These are phyloP conservation scores for Chrysina gloriosa DNA, from an alignment of 2,888 invertebrate species.

Conservation along the genomic window DNA sequence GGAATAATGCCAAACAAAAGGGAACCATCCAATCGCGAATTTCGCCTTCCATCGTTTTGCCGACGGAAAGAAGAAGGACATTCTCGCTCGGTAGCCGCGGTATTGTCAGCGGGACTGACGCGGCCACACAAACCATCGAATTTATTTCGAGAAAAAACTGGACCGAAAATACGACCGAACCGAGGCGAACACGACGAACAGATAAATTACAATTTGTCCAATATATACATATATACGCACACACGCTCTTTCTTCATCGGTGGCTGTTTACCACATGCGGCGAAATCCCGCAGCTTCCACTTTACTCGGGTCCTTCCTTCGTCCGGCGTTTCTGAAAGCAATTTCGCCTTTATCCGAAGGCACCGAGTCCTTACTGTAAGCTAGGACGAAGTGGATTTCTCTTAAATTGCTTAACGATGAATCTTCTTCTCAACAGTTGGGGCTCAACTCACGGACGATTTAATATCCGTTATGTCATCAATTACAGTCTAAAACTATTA, in stretches of 20 bases:
- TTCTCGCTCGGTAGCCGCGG: conserved; percentile 39
- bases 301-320: conserved; percentile 51
- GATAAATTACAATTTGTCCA: conserved; percentile 67
- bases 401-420: neutral
- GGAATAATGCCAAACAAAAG: too few species aligned
- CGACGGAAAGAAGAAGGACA: too few species aligned
- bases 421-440: conserved; percentile 30
- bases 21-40: too few species aligned
- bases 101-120: conserved; percentile 40
- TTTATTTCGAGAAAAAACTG: conserved; percentile 59
- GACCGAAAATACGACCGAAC: conserved; percentile 54
- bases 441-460: conserved; percentile 55
- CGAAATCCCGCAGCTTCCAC: conserved; percentile 58
- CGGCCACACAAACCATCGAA: conserved; percentile 55
- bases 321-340: conserved; percentile 15
- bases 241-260: conserved; percentile 53
- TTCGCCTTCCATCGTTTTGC: too few species aligned
- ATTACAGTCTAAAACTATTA: conserved; percentile 56
- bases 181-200: conserved; percentile 39
- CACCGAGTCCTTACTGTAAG: too few species aligned
- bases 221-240: conserved; percentile 49
- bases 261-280: conserved; percentile 61
- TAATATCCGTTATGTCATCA: conserved; percentile 60
- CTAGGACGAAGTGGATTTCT: neutral
- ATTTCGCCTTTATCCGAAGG: conserved; percentile 8